phyloP scores from a whole-genome alignment of 53 echinoderm and acorn worm genomes.

The Luidia sarsii region DNA sequence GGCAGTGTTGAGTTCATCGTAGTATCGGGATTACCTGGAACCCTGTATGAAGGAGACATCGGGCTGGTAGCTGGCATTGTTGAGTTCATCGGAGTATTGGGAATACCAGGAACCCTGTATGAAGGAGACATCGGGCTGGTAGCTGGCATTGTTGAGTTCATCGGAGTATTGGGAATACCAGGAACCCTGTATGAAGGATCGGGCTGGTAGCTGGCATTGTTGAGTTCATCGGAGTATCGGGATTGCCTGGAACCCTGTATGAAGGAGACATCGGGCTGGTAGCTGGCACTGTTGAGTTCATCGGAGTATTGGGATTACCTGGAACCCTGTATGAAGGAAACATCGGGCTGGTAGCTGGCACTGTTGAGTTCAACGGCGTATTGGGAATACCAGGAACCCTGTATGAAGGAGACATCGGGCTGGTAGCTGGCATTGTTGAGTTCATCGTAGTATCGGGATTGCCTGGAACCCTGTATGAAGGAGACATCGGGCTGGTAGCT shows the following conservation, averaged over 20 bases:
- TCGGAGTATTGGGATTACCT: not conserved
- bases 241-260: conserved; percentile 4
- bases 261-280: not conserved
- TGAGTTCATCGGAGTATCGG: not conserved
- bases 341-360: not conserved
- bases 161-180: not conserved
- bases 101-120: not conserved
- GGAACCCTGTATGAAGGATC: not conserved
- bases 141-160: not conserved
- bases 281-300: not conserved
- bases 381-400: not conserved
- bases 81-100: not conserved
- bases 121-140: not conserved
- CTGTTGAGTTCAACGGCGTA: not conserved
- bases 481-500: not conserved
- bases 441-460: not conserved
- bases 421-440: not conserved
- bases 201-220: not conserved
- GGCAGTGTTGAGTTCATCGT: not conserved
- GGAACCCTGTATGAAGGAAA: not conserved
- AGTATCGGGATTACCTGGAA: not conserved
- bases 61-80: not conserved
- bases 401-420: conserved; percentile 4
- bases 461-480: conserved; percentile 7
- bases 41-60: conserved; percentile 7